Percentiles rank a stretch among this genome's conserved stretches.
phyloP scores from a whole-genome alignment of 2,888 invertebrate genomes.

The Xanthorhoe designata region DNA sequence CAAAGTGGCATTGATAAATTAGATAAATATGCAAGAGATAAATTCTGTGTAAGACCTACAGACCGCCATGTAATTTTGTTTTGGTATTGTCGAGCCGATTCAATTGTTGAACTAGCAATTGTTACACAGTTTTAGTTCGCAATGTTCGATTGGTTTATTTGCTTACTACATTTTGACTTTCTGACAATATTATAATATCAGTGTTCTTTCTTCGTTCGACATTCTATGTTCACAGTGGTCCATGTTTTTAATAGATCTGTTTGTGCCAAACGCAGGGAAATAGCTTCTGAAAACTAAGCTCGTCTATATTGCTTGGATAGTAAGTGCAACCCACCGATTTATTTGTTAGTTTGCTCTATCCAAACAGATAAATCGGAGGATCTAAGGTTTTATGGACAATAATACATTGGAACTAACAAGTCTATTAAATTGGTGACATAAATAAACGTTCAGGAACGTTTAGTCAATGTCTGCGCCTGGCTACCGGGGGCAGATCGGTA shows the following conservation, averaged over 20 bases:
- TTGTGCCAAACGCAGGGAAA: no score
- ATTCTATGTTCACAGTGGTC: no score
- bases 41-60: background rate
- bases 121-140: background rate
- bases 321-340: background rate
- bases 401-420: constrained; percentile 35
- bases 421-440: constrained; percentile 47
- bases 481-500: constrained; percentile 50
- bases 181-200: background rate
- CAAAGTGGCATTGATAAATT: constrained; percentile 24
- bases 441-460: constrained; percentile 57
- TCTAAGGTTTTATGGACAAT: background rate
- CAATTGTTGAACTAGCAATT: background rate
- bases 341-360: background rate
- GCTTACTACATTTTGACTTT: background rate
- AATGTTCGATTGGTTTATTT: background rate
- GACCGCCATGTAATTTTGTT: background rate
- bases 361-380: no score
- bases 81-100: background rate
- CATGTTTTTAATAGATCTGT: no score
- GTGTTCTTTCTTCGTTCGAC: no score
- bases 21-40: constrained; percentile 13
- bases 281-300: no score
- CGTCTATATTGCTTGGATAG: no score
- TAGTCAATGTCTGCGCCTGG: constrained; percentile 59